Base-by-base conservation (phyloP, 2,113 vertebrate genomes). In the Alexandromys fortis region DNA sequence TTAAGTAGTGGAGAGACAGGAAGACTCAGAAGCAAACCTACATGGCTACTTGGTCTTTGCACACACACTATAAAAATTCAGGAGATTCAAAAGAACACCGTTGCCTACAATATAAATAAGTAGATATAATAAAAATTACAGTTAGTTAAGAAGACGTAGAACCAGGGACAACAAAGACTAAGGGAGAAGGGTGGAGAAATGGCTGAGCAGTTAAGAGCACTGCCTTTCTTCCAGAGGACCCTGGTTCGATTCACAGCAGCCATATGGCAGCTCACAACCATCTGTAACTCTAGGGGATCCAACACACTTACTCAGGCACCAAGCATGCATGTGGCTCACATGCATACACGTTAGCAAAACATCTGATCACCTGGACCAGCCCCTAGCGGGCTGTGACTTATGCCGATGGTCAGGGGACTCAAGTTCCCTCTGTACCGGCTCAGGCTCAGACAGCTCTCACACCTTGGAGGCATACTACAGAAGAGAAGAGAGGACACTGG, bases 61-160 rank as follows among this genome's bases (percentile, higher is more conserved):
- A 78, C 4, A 22, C 47, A 72, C 22, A 79, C 10, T 58, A 94
- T 76, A 97, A 97, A 72, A 95, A 67, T 77, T 94, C 97, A 97
- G 95, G 75, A 0, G 5, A 89, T 45, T 96, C 88, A 95, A 2
- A 17, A 79, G 88, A 96, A 86, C 61, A 87, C 52, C 28, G n/a
- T 35, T 95, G 70, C 96, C 92, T 91, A 82, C 55, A 97, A 45
- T 45, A 45, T 45, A 19, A 42, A 19, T 42, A 42, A 63, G 16
- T 26, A 63, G 38, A 42, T 63, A 13, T 28, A 30, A 45, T 45
- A 17, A 63, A 83, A 63, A 28, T 14, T 16, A 63, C 52, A 63
- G 65, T 45, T 45, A 30, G 45, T 45, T 45, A 45, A 26, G 55
- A 58, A 65, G 65, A 42, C 0, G 16, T 30, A 26, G 21, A 49